phyloP scores from a whole-genome alignment of 2,113 vertebrate species.

The Leuciscus idus region DNA sequence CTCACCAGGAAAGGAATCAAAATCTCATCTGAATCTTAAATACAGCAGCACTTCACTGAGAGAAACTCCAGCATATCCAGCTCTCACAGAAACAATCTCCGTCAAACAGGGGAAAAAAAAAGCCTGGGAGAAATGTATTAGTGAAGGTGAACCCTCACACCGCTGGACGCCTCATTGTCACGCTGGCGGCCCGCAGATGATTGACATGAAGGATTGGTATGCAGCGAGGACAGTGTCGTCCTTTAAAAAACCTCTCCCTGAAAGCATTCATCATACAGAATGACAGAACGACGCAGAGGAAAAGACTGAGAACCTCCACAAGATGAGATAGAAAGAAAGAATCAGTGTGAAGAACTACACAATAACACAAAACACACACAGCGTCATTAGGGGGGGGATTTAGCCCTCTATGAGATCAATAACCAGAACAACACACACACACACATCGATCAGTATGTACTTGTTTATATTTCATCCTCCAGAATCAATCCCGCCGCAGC shows the following conservation, averaged over 20 bases:
- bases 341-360: neutral
- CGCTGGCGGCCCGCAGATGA: neutral
- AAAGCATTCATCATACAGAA: conserved; percentile 1
- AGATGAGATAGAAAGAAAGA: neutral
- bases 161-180: conserved; percentile 17
- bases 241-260: neutral
- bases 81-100: neutral
- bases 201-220: conserved; percentile 18
- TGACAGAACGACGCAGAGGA: neutral
- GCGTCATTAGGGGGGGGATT: neutral
- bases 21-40: neutral
- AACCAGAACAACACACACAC: neutral
- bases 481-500: neutral
- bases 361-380: neutral
- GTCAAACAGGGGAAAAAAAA: neutral
- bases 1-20: neutral
- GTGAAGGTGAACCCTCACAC: conserved; percentile 3
- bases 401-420: neutral
- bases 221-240: neutral
- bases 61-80: neutral
- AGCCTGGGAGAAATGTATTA: neutral
- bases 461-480: conserved; percentile 11
- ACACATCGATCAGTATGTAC: conserved; percentile 1
- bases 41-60: neutral
- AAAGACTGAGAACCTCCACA: neutral